Percentiles rank a stretch among this genome's conserved stretches.
Evolutionary conservation across 2,113 vertebrate genomes (phyloP).

Genomic region (Bettongia penicillata): DNA sequence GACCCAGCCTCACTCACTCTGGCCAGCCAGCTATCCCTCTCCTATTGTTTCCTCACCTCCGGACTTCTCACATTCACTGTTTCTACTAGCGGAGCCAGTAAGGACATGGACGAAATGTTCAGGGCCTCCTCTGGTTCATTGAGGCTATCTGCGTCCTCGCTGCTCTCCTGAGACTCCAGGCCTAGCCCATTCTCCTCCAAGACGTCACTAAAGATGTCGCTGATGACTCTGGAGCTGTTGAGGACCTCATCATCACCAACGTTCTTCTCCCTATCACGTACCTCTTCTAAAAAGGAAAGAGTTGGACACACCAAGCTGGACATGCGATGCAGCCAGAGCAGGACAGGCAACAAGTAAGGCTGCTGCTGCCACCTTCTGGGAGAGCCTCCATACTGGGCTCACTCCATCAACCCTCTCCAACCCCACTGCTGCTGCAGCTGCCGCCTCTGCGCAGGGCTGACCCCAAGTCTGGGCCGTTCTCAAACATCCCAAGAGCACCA

Average conservation of each 20-base stretch:
- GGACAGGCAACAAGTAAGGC: too few species aligned
- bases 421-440: too few species aligned
- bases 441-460: too few species aligned
- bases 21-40: too few species aligned
- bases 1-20: not conserved
- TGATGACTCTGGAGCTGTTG: conserved; percentile 93
- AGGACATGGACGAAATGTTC: conserved; percentile 98
- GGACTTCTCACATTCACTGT: conserved; percentile 91
- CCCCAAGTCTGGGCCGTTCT: too few species aligned
- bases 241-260: conserved; percentile 82
- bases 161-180: conserved; percentile 79
- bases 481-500: too few species aligned
- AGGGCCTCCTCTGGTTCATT: conserved; percentile 88
- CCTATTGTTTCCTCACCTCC: conserved; percentile 82
- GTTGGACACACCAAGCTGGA: not conserved
- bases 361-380: too few species aligned
- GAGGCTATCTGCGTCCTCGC: conserved; percentile 83
- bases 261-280: conserved; percentile 82
- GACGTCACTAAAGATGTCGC: conserved; percentile 90
- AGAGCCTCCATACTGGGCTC: too few species aligned
- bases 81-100: conserved; percentile 94
- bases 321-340: fast-evolving
- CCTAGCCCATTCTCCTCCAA: conserved; percentile 86
- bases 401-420: too few species aligned
- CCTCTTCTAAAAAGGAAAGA: conserved; percentile 76